A percentile compares a stretch with the other conserved stretches of the same genome.
Conservation (phyloP, 2,888 invertebrate species). For the Campopleginae sp. region DNA sequence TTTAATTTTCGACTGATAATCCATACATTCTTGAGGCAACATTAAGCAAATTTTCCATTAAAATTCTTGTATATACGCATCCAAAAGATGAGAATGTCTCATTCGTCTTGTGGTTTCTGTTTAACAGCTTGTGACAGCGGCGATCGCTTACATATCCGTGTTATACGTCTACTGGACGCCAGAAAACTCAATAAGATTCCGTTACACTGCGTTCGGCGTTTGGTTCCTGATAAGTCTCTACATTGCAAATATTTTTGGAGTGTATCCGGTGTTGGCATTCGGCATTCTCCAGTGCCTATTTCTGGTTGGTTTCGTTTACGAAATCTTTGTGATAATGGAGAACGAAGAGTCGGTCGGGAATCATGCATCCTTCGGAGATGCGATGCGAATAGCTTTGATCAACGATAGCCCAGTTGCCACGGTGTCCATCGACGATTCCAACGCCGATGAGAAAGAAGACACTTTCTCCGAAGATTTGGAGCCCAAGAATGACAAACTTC, state of each 20-base stretch:
- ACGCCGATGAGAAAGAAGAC: slow-evolving; percentile 60
- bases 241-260: slow-evolving; percentile 90
- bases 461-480: slow-evolving; percentile 53
- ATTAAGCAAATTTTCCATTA: neutral
- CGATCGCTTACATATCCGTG: slow-evolving; percentile 89
- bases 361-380: slow-evolving; percentile 79
- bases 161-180: slow-evolving; percentile 92
- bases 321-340: slow-evolving; percentile 85
- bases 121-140: slow-evolving; percentile 88
- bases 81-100: no score
- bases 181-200: slow-evolving; percentile 88
- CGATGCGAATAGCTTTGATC: slow-evolving; percentile 75
- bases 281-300: slow-evolving; percentile 88
- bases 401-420: slow-evolving; percentile 32
- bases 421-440: slow-evolving; percentile 27
- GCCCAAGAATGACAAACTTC: slow-evolving; percentile 6
- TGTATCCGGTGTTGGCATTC: slow-evolving; percentile 91
- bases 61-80: neutral
- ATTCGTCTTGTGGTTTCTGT: slow-evolving; percentile 11
- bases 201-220: slow-evolving; percentile 88
- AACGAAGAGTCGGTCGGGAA: slow-evolving; percentile 85
- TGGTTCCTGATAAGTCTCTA: slow-evolving; percentile 93
- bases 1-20: neutral
- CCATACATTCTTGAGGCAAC: no score
- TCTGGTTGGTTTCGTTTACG: slow-evolving; percentile 87